Conservation (phyloP, 2,888 invertebrate genomes). For the Tetragonula carbonaria region DNA sequence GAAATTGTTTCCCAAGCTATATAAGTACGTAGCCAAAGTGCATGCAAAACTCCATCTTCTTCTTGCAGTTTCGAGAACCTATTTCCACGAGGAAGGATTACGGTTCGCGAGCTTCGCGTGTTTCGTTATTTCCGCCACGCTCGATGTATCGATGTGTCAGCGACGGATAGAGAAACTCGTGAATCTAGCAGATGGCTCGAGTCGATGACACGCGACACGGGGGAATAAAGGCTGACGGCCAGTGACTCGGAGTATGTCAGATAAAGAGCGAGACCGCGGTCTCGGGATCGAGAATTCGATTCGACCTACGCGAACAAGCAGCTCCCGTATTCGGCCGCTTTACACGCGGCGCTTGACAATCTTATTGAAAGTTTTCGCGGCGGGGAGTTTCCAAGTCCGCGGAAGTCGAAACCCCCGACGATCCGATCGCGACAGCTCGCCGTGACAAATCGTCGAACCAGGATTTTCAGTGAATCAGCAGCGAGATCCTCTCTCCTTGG, state of each 20-base stretch:
- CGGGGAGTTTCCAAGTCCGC: slow-evolving; percentile 33
- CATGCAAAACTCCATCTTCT: too few relatives aligned
- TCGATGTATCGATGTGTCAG: slow-evolving; percentile 26
- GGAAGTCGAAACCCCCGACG: slow-evolving; percentile 12
- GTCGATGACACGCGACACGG: slow-evolving; percentile 20
- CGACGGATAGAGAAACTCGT: slow-evolving; percentile 21
- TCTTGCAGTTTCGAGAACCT: slow-evolving; percentile 5
- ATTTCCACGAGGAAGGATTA: slow-evolving; percentile 3
- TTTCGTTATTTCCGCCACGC: background rate
- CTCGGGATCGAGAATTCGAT: slow-evolving; percentile 65
- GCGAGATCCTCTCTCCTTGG: background rate
- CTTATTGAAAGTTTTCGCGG: slow-evolving; percentile 71
- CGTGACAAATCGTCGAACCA: slow-evolving; percentile 39
- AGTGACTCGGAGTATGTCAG: slow-evolving; percentile 13
- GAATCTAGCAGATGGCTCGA: slow-evolving; percentile 35
- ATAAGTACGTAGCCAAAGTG: too few relatives aligned
- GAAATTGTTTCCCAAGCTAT: too few relatives aligned
- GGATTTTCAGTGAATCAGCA: slow-evolving; percentile 7
- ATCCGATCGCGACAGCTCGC: slow-evolving; percentile 35
- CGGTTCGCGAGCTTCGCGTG: background rate
- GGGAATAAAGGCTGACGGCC: slow-evolving; percentile 54
- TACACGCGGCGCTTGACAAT: slow-evolving; percentile 53
- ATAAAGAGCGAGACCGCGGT: background rate
- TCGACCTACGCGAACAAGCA: slow-evolving; percentile 61
- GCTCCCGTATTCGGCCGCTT: slow-evolving; percentile 40